Evolutionary conservation across 2,113 vertebrate genomes (phyloP).

Genomic region (Neotoma lepida): DNA sequence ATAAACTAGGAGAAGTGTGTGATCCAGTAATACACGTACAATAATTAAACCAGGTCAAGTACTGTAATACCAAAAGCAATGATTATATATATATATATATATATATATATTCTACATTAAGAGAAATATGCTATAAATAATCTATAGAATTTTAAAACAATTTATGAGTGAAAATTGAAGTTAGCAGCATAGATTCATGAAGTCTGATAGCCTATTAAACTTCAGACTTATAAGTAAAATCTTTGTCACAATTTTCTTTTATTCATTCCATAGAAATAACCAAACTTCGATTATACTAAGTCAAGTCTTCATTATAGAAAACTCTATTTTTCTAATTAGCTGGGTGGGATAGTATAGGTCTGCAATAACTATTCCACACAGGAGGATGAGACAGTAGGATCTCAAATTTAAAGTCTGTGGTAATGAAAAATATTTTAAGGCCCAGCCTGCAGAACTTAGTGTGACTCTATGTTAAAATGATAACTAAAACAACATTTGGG

Average conservation of each 20-base stretch:
- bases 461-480: neutral
- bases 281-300: neutral
- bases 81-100: neutral
- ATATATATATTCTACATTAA: neutral
- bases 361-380: neutral
- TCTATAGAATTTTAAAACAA: neutral
- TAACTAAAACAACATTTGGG: neutral
- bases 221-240: neutral
- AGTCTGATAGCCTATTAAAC: neutral
- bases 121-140: neutral
- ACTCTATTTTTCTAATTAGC: neutral
- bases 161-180: neutral
- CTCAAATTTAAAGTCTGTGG: neutral
- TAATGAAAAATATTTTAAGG: neutral
- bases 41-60: conserved; percentile 22
- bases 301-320: neutral
- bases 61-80: neutral
- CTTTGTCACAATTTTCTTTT: neutral
- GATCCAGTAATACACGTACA: neutral
- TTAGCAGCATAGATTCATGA: too few species aligned
- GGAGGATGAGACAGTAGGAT: neutral
- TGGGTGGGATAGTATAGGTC: neutral
- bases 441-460: too few species aligned
- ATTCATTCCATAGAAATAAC: neutral
- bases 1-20: neutral